These are phyloP conservation scores for Elysia chlorotica DNA, from an alignment of 1,140 invertebrate species.

Conservation along the genomic window DNA sequence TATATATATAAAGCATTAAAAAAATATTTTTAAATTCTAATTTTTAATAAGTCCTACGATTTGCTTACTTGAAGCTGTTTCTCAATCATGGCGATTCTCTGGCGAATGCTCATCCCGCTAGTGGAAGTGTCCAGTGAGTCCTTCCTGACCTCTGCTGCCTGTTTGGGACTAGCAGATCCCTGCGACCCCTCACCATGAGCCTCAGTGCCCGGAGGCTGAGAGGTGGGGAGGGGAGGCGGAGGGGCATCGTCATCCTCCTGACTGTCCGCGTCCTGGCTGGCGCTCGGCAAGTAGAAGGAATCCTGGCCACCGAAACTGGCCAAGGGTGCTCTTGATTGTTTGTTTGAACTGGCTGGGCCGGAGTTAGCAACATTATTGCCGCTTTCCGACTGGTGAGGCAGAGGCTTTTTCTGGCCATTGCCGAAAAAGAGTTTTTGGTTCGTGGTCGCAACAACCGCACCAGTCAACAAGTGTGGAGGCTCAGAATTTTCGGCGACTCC, in stretches of 20 bases:
- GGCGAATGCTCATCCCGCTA: conserved; percentile 31
- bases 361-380: neutral
- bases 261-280: conserved; percentile 11
- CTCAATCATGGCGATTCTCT: conserved; percentile 41
- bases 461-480: no score
- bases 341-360: neutral
- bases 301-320: conserved; percentile 25
- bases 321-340: conserved; percentile 16
- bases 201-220: conserved; percentile 16
- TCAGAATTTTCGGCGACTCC: no score
- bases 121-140: conserved; percentile 18
- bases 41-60: no score
- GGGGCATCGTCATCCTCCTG: conserved; percentile 24
- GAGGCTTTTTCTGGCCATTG: conserved; percentile 22
- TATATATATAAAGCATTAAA: neutral
- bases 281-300: conserved; percentile 36
- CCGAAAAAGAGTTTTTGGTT: conserved; percentile 26
- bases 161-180: no score
- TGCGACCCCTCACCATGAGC: no score
- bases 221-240: conserved; percentile 22
- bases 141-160: neutral
- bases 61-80: conserved; percentile 38
- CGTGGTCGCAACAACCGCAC: conserved; percentile 3
- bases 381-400: conserved; percentile 11
- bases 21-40: no score